A percentile compares a stretch with the other conserved stretches of the same genome.
Evolutionary conservation across 2,797 vertebrate genomes (phyloP).

Genomic region (Ctenopoma kingsleyae): DNA sequence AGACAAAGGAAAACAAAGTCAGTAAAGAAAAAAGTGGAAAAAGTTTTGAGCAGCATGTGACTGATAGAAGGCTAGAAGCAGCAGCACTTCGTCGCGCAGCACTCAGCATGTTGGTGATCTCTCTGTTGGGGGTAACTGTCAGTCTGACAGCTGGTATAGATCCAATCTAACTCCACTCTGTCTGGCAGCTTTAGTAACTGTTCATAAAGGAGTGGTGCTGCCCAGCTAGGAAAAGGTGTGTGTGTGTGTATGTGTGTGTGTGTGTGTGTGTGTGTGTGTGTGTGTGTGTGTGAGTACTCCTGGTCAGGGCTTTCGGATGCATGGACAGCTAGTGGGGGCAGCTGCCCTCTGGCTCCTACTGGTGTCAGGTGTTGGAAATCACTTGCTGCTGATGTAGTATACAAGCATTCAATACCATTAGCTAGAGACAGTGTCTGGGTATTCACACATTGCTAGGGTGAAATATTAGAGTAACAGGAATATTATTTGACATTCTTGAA

Average conservation of each 20-base stretch:
- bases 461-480: neutral
- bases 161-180: conserved; percentile 47
- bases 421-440: neutral
- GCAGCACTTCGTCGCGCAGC: conserved; percentile 27
- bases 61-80: conserved; percentile 34
- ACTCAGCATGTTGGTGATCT: conserved; percentile 41
- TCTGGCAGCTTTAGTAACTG: conserved; percentile 62
- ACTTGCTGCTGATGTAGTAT: conserved; percentile 53
- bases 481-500: neutral
- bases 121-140: conserved; percentile 66
- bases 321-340: conserved; percentile 35
- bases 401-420: neutral
- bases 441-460: neutral
- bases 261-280: conserved; percentile 16
- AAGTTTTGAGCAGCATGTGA: conserved; percentile 23
- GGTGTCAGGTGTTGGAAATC: conserved; percentile 66
- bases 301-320: conserved; percentile 42
- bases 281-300: conserved; percentile 12
- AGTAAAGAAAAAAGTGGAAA: conserved; percentile 6
- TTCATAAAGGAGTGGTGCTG: conserved; percentile 34
- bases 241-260: conserved; percentile 21
- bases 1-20: conserved; percentile 3
- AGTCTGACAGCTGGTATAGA: conserved; percentile 64
- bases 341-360: conserved; percentile 47
- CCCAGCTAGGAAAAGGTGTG: conserved; percentile 37